Evolutionary conservation across 2,113 vertebrate species (phyloP).

Genomic region (Piprites chloris): DNA sequence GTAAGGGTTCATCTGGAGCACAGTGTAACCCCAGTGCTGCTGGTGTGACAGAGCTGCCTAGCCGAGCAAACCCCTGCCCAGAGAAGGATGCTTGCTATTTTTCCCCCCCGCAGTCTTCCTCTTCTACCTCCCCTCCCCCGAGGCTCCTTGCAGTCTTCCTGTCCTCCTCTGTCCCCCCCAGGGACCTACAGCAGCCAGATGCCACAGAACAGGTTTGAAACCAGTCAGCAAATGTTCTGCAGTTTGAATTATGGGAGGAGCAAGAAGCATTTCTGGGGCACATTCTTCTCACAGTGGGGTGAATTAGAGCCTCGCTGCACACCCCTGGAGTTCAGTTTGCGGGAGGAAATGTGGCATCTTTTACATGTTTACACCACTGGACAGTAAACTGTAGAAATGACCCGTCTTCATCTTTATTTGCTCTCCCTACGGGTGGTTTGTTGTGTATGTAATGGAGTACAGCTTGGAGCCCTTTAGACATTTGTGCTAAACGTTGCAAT

Average conservation of each 20-base stretch:
- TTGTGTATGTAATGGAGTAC: not conserved
- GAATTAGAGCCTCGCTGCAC: not conserved
- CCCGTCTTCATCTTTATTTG: not conserved
- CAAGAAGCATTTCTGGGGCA: not conserved
- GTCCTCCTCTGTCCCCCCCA: not conserved
- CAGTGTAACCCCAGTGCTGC: not conserved
- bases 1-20: not conserved
- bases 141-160: not conserved
- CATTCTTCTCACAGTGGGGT: rapidly evolving
- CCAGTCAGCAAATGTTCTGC: not conserved
- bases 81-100: not conserved
- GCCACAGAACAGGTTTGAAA: slow-evolving; percentile 12
- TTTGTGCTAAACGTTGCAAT: not conserved
- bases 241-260: not conserved
- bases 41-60: not conserved
- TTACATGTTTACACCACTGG: not conserved
- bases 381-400: not conserved
- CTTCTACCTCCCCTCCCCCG: not conserved
- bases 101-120: not conserved
- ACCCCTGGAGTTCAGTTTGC: not conserved
- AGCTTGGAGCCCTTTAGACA: not conserved
- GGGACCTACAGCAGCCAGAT: not conserved
- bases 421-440: not conserved
- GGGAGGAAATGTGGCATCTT: not conserved
- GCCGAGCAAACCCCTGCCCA: not conserved